These are phyloP conservation scores for Sula dactylatra DNA, from an alignment of 2,113 vertebrate genomes.

Conservation along the genomic window DNA sequence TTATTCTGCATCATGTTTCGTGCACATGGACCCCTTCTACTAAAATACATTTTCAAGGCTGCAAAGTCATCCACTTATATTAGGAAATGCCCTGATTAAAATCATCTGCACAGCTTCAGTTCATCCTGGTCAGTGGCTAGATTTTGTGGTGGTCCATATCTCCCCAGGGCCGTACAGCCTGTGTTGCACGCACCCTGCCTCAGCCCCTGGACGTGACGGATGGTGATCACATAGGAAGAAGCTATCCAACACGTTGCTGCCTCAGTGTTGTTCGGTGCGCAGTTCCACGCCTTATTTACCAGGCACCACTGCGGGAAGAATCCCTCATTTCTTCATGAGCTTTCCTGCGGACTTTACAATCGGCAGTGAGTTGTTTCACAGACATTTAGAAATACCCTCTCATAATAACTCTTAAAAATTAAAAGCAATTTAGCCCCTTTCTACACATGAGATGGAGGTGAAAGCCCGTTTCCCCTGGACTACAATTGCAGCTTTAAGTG, in stretches of 20 bases:
- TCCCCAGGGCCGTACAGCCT: not conserved
- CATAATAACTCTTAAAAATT: not conserved
- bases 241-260: not conserved
- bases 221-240: not conserved
- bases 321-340: not conserved
- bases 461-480: not conserved
- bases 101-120: not conserved
- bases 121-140: not conserved
- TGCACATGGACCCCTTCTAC: not conserved
- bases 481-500: not conserved
- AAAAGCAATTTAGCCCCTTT: not conserved
- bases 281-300: not conserved
- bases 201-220: not conserved
- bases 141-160: not conserved
- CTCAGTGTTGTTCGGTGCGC: accelerated
- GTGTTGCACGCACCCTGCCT: not conserved
- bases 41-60: not conserved
- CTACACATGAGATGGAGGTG: not conserved
- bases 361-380: not conserved
- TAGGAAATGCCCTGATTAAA: not conserved
- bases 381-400: not conserved
- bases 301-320: accelerated
- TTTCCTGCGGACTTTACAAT: not conserved
- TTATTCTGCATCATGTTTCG: accelerated
- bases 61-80: not conserved